Conservation (phyloP, 2,113 vertebrate species). For the Eidolon helvum region DNA sequence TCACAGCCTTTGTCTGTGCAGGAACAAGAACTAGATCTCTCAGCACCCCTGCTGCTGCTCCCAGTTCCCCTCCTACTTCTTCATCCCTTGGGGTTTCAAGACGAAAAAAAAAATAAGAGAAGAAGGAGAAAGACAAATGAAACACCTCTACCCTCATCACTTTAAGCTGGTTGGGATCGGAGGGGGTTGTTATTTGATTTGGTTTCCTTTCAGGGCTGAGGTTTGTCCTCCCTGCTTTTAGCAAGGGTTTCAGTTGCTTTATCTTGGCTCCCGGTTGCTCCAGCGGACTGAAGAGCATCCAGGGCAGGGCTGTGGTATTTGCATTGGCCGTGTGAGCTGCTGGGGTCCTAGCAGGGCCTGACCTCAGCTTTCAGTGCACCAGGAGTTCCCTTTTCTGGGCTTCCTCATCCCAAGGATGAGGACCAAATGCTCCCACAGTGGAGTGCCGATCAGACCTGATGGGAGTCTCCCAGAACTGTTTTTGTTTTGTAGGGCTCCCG, state of each 20-base stretch:
- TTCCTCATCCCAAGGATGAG: neutral
- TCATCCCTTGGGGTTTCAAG: neutral
- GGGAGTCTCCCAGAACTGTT: neutral
- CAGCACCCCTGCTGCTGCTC: neutral
- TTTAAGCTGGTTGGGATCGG: neutral
- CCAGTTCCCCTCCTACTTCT: neutral
- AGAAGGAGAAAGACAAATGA: neutral
- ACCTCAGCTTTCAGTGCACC: neutral
- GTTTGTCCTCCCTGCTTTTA: slow-evolving; percentile 66
- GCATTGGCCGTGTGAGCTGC: slow-evolving; percentile 62
- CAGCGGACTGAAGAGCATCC: slow-evolving; percentile 58
- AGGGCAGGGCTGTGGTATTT: slow-evolving; percentile 70
- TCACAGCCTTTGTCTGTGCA: fast-evolving
- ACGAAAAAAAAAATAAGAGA: neutral
- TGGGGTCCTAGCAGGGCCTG: slow-evolving; percentile 51
- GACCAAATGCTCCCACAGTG: neutral
- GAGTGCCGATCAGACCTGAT: neutral
- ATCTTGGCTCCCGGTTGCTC: slow-evolving; percentile 60
- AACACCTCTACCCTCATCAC: slow-evolving; percentile 50
- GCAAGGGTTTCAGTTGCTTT: slow-evolving; percentile 33
- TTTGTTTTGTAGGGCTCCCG: neutral
- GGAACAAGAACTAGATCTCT: fast-evolving
- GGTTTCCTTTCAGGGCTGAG: slow-evolving; percentile 72
- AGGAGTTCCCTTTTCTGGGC: slow-evolving; percentile 61
- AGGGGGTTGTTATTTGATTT: slow-evolving; percentile 17